Evolutionary conservation across 2,888 invertebrate species (phyloP).

Genomic region (Rhamphomyia laevipes): DNA sequence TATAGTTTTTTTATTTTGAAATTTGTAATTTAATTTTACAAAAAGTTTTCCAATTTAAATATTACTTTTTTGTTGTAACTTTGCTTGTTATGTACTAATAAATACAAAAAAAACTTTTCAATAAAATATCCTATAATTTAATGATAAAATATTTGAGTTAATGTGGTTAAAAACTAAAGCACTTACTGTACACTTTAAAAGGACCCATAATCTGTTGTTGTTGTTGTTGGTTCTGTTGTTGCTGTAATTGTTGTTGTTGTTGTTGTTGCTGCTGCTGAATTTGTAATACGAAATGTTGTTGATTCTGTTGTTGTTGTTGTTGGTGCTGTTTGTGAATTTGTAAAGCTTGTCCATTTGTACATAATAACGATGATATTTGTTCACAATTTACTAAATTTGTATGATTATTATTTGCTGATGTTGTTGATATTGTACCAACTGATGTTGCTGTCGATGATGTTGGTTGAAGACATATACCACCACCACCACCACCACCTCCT

Average conservation of each 20-base stretch:
- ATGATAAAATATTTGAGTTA: too few relatives aligned
- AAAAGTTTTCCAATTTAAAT: too few relatives aligned
- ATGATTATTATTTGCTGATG: slow-evolving; percentile 5
- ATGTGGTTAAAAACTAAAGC: slow-evolving; percentile 4
- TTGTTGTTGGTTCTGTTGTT: slow-evolving; percentile 16
- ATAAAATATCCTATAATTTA: too few relatives aligned
- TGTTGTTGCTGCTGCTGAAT: slow-evolving; percentile 24
- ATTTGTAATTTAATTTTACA: too few relatives aligned
- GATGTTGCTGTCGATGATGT: slow-evolving; percentile 25
- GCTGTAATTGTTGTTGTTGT: slow-evolving; percentile 17
- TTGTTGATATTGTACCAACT: slow-evolving; percentile 9
- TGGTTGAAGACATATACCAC: slow-evolving; percentile 15
- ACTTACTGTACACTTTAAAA: slow-evolving; percentile 39
- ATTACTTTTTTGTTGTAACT: too few relatives aligned
- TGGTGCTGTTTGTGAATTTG: slow-evolving; percentile 10
- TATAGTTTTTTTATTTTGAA: too few relatives aligned
- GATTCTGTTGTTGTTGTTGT: slow-evolving; percentile 7
- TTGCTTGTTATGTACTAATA: too few relatives aligned
- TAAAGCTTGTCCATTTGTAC: slow-evolving; percentile 20
- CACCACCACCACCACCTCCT: slow-evolving; percentile 9
- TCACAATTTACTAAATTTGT: slow-evolving; percentile 8
- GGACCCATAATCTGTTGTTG: slow-evolving; percentile 28
- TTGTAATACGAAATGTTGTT: slow-evolving; percentile 19
- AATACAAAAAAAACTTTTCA: too few relatives aligned
- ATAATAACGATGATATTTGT: slow-evolving; percentile 14